Evolutionary conservation across 2,113 vertebrate genomes (phyloP), one percentile per base, ranked within the genome.

Genomic region (Cromileptes altivelis): DNA sequence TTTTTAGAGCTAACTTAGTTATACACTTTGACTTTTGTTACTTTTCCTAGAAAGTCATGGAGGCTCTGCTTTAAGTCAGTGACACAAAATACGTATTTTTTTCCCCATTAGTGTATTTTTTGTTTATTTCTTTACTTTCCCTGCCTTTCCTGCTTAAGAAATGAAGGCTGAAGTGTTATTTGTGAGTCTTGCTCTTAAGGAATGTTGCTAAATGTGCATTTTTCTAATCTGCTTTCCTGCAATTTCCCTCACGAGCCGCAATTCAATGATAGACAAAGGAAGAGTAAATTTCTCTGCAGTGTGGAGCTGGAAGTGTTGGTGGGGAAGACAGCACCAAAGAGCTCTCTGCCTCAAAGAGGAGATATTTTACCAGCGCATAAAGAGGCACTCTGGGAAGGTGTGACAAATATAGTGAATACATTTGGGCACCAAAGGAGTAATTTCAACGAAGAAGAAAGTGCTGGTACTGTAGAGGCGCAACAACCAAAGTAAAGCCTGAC

Each of bases 1-100:
- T 89, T 87, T 88, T 88, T 86, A 88, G 81, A 70, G 37, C 78
- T 52, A 60, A 81, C 69, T 83, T 55, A 57, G 12, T 30, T 71
- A 68, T 62, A 65, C 55, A 83, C 60, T 63, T 63, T 73, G 0
- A 19, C 7, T 21, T 47, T 21, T 30, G 10, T 50, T 49, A 6
- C 27, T 37, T 30, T 69, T 57, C 30, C 60, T 72, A 45, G 14
- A 84, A 80, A 76, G 50, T 30, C 64, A 53, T 74, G 75, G 49
- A 78, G 53, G 52, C 30, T 61, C 27, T 47, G 33, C 23, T 49
- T 49, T 49, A 49, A 13, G 12, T 15, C 47, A 49, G 1, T 56
- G 4, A 17, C 6, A 61, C 11, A 30, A 21, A 19, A 60, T 8
- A 18, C 1, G 17, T 37, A 61, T 61, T 53, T 55, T 55, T 49